These are phyloP conservation scores for Amphilophus citrinellus DNA, from an alignment of 2,113 vertebrate genomes.

Conservation along the genomic window DNA sequence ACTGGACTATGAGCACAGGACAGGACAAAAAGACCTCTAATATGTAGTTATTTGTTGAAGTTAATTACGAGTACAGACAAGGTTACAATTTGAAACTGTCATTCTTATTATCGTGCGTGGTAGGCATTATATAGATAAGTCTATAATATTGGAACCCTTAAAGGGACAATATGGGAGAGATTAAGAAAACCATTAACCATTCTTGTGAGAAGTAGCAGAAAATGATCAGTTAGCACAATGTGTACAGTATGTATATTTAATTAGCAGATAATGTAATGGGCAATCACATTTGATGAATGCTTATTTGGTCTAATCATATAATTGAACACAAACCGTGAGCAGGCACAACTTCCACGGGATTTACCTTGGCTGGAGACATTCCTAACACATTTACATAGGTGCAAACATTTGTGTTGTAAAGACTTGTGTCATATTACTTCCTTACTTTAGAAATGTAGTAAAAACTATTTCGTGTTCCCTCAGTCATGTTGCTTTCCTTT, in stretches of 20 bases:
- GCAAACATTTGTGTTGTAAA: conserved; percentile 42
- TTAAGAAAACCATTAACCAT: conserved; percentile 64
- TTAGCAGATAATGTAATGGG: conserved; percentile 50
- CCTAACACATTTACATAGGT: conserved; percentile 57
- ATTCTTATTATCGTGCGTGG: background rate
- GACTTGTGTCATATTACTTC: background rate
- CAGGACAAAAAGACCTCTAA: background rate
- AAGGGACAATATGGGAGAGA: conserved; percentile 63
- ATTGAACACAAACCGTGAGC: conserved; percentile 60
- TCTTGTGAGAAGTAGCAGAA: conserved; percentile 60
- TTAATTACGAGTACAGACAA: conserved; percentile 14
- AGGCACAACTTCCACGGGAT: conserved; percentile 51
- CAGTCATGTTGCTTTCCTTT: conserved; percentile 10
- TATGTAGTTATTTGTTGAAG: background rate
- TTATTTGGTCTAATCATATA: conserved; percentile 65
- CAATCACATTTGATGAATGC: conserved; percentile 64
- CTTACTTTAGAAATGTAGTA: background rate
- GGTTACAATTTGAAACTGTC: conserved; percentile 1
- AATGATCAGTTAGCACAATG: conserved; percentile 53
- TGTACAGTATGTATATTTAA: conserved; percentile 67
- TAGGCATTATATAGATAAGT: background rate
- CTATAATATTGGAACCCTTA: conserved; percentile 11
- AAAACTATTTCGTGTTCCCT: conserved; percentile 14
- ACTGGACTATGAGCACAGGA: background rate
- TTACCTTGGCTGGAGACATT: conserved; percentile 52